A percentile compares a stretch with the other conserved stretches of the same genome.
phyloP scores from a whole-genome alignment of 23 tunicate genomes.

The Ciona savignyi region DNA sequence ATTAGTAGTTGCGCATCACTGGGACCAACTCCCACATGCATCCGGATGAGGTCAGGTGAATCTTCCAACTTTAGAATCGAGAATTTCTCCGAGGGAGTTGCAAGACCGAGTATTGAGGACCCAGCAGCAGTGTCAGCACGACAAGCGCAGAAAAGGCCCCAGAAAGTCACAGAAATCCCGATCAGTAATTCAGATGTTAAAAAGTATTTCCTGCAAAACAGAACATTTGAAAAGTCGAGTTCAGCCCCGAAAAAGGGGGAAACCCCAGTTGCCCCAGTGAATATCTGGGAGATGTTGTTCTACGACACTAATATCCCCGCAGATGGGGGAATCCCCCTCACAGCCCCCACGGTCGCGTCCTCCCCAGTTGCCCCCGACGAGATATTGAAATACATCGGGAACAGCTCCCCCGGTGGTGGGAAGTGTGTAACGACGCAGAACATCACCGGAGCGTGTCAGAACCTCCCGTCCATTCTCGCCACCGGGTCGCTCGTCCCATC shows the following conservation, averaged over 20 bases:
- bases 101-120: slow-evolving; percentile 12
- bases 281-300: neutral
- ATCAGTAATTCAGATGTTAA: neutral
- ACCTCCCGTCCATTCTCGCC: neutral
- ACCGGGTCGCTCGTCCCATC: neutral
- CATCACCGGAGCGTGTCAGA: neutral
- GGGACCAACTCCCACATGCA: slow-evolving; percentile 44
- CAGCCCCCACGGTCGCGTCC: neutral
- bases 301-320: neutral
- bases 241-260: neutral
- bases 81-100: slow-evolving; percentile 17
- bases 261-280: neutral
- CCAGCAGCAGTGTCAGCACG: neutral
- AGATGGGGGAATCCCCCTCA: neutral
- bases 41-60: slow-evolving; percentile 45
- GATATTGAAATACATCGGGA: neutral
- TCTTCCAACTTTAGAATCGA: slow-evolving; percentile 31
- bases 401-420: neutral
- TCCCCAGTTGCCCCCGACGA: neutral
- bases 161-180: neutral
- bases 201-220: neutral
- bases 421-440: neutral
- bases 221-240: neutral
- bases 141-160: neutral
- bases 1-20: slow-evolving; percentile 1